phyloP scores from a whole-genome alignment of 2,797 vertebrate species.

The Micromesistius poutassou region DNA sequence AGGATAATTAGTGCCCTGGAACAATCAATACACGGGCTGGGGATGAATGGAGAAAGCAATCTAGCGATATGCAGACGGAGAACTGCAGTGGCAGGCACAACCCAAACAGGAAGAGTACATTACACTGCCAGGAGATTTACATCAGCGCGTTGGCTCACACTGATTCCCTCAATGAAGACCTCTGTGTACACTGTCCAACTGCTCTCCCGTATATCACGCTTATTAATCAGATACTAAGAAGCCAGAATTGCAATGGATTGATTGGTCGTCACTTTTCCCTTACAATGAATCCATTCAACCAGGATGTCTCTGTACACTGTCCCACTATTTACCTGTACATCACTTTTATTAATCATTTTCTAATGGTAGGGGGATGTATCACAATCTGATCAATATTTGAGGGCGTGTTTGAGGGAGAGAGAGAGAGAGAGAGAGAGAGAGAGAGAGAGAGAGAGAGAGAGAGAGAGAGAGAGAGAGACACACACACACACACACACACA shows the following conservation, averaged over 20 bases:
- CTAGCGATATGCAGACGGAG: conserved; percentile 42
- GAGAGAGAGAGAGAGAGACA: conserved; percentile 40
- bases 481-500: too few relatives aligned
- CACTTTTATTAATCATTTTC: not conserved
- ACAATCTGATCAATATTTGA: conserved; percentile 34
- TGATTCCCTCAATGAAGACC: not conserved
- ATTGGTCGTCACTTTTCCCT: conserved; percentile 26
- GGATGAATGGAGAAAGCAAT: conserved; percentile 37
- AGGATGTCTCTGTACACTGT: not conserved
- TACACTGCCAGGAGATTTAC: conserved; percentile 37
- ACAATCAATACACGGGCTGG: conserved; percentile 58
- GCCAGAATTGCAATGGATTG: conserved; percentile 32
- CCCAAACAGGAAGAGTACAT: conserved; percentile 35
- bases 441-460: conserved; percentile 47
- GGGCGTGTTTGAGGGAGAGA: conserved; percentile 18
- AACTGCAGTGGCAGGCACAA: conserved; percentile 53
- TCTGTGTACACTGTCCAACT: not conserved
- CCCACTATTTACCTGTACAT: conserved; percentile 20
- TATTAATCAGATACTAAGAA: conserved; percentile 47
- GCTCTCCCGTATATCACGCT: conserved; percentile 18
- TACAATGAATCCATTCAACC: conserved; percentile 1
- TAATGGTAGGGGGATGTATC: conserved; percentile 29
- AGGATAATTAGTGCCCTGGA: conserved; percentile 62
- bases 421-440: conserved; percentile 46
- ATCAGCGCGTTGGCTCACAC: conserved; percentile 28